Evolutionary conservation across 2,888 invertebrate genomes (phyloP).

Genomic region (Sialis fuliginosa): DNA sequence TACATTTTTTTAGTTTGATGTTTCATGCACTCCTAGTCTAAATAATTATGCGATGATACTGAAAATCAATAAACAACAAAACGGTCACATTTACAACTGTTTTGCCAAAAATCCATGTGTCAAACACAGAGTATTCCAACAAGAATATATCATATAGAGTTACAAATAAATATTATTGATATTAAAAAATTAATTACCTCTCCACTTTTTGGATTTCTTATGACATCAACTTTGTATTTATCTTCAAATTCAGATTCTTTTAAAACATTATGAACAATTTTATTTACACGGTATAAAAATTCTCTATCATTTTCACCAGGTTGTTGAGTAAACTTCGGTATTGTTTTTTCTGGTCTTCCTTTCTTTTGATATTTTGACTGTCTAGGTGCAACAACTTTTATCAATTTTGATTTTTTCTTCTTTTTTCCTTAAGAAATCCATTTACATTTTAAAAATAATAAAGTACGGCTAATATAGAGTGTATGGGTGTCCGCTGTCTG

Average conservation of each 20-base stretch:
- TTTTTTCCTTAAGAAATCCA: constrained; percentile 6
- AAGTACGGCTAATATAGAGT: too few relatives aligned
- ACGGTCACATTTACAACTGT: too few relatives aligned
- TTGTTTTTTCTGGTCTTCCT: constrained; percentile 26
- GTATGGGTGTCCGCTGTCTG: too few relatives aligned
- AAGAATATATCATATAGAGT: too few relatives aligned
- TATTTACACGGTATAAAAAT: constrained; percentile 47
- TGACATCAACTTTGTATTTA: constrained; percentile 39
- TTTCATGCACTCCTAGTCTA: too few relatives aligned
- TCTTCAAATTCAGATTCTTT: constrained; percentile 41
- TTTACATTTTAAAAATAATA: neutral
- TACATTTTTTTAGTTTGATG: too few relatives aligned
- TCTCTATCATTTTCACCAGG: constrained; percentile 41
- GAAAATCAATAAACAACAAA: too few relatives aligned
- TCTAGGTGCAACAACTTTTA: constrained; percentile 7
- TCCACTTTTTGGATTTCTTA: constrained; percentile 33
- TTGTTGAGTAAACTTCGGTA: constrained; percentile 35
- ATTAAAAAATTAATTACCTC: constrained; percentile 14
- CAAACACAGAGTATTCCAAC: too few relatives aligned
- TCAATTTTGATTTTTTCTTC: constrained; percentile 9
- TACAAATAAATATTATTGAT: too few relatives aligned
- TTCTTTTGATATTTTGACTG: constrained; percentile 5
- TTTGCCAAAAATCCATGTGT: too few relatives aligned
- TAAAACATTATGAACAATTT: constrained; percentile 40
- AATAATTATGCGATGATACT: too few relatives aligned